Base-by-base conservation (phyloP, 1,140 invertebrate genomes). In the Drosophila nebulosa region DNA sequence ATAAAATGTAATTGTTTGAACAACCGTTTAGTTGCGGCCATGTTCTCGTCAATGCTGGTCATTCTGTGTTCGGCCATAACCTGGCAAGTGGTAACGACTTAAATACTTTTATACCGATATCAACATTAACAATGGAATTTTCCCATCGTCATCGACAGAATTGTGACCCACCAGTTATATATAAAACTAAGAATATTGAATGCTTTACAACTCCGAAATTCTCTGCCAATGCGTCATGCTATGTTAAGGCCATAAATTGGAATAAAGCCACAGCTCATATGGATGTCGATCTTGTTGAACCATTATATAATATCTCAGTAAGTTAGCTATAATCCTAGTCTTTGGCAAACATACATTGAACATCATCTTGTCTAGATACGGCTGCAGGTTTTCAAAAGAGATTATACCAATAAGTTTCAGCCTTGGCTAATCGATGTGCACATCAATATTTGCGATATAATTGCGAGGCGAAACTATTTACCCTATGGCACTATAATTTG, bases 381-480 rank as follows among this genome's bases (percentile, higher is more conserved):
- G 0, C 0, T 72, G 0, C 35, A 73, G 22, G 0, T 76, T 0
- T 62, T 73, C 4, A 69, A 68, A 18, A 68, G 52, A 18, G 57
- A 62, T 21, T 73, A 77, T 18, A 65, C 16, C 32, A 77, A 77
- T 55, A 30, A 36, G 5, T 77, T 64, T 24, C 42, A 59, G n/a
- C 74, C 74, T 0, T 77, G 69, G 35, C 22, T 77, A 7, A 10
- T 77, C 2, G 51, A 77, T 53, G 65, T 69, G 12, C 9, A 7
- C 0, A 14, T 73, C 3, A 73, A 69, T 32, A 18, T 77, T 6
- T 77, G 74, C 18, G 74, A 77, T 12, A 18, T 73, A 3, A 6
- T 77, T 3, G 51, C 52, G 0, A 69, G 60, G 1, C 35, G 57
- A 24, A 77, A 21, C 6, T 62, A 24, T 36, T 9, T 53, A 9